phyloP scores from a whole-genome alignment of 92 coral and sea anemone genomes.

The Porites lobata region DNA sequence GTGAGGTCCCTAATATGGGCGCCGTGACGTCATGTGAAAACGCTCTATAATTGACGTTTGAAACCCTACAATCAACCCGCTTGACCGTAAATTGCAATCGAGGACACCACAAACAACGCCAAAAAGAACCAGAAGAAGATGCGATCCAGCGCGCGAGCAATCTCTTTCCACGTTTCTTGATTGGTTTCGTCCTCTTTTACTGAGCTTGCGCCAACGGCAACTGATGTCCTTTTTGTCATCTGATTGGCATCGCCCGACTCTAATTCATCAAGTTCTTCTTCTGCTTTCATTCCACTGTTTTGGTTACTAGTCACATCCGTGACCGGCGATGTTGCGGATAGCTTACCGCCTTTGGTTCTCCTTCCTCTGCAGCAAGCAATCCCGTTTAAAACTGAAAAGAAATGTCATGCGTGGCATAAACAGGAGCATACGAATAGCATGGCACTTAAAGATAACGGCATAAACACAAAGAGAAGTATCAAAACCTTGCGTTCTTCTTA shows the following conservation, averaged over 20 bases:
- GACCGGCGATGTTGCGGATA: neutral
- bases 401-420: neutral
- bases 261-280: neutral
- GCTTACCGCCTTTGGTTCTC: neutral
- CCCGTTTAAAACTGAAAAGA: slow-evolving; percentile 20
- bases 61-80: slow-evolving; percentile 27
- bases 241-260: slow-evolving; percentile 3
- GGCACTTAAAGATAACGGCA: too few relatives aligned
- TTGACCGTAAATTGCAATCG: slow-evolving; percentile 40
- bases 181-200: slow-evolving; percentile 21
- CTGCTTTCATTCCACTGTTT: neutral
- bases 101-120: slow-evolving; percentile 37
- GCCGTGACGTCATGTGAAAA: neutral
- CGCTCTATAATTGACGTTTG: neutral
- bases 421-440: too few relatives aligned
- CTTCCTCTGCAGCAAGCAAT: slow-evolving; percentile 3
- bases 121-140: slow-evolving; percentile 79
- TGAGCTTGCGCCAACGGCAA: slow-evolving; percentile 26
- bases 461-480: too few relatives aligned
- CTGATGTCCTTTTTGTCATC: slow-evolving; percentile 10
- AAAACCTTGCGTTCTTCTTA: too few relatives aligned
- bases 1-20: too few relatives aligned
- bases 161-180: slow-evolving; percentile 70
- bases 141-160: slow-evolving; percentile 81
- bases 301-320: neutral